phyloP scores from a whole-genome alignment of 2,113 vertebrate genomes.

The Myrmecophaga tridactyla region DNA sequence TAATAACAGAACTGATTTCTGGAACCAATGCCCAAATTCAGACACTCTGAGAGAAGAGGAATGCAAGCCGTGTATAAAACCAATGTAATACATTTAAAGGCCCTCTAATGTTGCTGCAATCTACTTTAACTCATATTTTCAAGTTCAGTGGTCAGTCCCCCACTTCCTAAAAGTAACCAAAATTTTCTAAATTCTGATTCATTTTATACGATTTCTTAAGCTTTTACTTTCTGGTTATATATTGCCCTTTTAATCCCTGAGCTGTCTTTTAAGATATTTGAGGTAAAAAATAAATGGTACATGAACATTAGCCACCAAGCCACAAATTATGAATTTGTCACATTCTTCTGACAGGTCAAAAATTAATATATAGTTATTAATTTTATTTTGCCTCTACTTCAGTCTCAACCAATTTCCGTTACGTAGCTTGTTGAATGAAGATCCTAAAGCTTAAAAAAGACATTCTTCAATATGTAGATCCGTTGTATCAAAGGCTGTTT shows the following conservation, averaged over 20 bases:
- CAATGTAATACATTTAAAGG: neutral
- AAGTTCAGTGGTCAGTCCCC: neutral
- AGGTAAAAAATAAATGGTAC: slow-evolving; percentile 27
- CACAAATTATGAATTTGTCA: neutral
- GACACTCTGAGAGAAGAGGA: neutral
- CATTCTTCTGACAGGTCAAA: neutral
- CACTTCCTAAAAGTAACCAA: slow-evolving; percentile 15
- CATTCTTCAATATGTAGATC: slow-evolving; percentile 62
- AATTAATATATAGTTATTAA: slow-evolving; percentile 41
- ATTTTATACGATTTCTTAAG: neutral
- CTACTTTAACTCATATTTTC: neutral
- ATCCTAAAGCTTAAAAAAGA: slow-evolving; percentile 34
- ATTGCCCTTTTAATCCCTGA: slow-evolving; percentile 8
- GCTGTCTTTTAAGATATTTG: neutral
- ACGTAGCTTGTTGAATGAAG: neutral
- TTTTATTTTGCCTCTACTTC: neutral
- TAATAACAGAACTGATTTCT: slow-evolving; percentile 19
- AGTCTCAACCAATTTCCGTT: neutral
- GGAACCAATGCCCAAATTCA: neutral
- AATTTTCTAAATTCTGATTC: neutral
- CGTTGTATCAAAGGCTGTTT: slow-evolving; percentile 62
- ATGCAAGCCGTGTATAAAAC: neutral
- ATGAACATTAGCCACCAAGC: neutral
- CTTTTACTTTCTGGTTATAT: neutral
- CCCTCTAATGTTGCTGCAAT: neutral